Evolutionary conservation across 2,113 vertebrate species (phyloP), one percentile per base, ranked within the genome.

Genomic region (Oryzias melastigma): DNA sequence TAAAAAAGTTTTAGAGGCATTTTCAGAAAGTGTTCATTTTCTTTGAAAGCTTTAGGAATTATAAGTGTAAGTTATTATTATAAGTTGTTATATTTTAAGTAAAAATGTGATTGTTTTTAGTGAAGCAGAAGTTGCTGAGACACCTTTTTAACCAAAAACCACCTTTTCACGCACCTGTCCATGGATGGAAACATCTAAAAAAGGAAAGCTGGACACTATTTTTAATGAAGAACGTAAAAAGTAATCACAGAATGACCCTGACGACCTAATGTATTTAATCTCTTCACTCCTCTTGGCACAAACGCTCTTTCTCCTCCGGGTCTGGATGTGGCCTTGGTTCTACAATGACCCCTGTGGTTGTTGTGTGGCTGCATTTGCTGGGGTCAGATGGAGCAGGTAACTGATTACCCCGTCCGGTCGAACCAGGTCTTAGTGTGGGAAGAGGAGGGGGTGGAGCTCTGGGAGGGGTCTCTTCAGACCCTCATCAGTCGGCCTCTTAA

Each of bases 371-470:
- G 54, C 49, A 62, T 20, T 54, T 64, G 76, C 25, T 12, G 73
- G 72, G 62, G 53, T 85, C 82, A 81, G 84, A 78, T 71, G 78
- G 75, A 68, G 77, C 80, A 71, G 87, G 89, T 90, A 89, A 92
- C 88, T 91, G 59, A 91, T 92, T 92, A 91, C 63, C 86, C 73
- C 78, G 71, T 81, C 80, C 49, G 78, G 83, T 89, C 77, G 68
- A 90, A 87, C 65, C 58, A 75, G 85, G 72, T 71, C 73, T 62
- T 59, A 56, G 73, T 75, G 70, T 57, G 84, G 66, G 80, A 78
- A 75, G 62, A 54, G 69, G 50, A 59, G 57, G 72, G 62, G 45
- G 48, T 27, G 69, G 41, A 49, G 13, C 62, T 54, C 68, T 71
- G 55, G 20, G 43, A 65, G 62, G 52, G 56, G 40, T 51, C 75